These are phyloP conservation scores for Poeciliopsis prolifica DNA, from an alignment of 2,113 vertebrate species.

Conservation along the genomic window DNA sequence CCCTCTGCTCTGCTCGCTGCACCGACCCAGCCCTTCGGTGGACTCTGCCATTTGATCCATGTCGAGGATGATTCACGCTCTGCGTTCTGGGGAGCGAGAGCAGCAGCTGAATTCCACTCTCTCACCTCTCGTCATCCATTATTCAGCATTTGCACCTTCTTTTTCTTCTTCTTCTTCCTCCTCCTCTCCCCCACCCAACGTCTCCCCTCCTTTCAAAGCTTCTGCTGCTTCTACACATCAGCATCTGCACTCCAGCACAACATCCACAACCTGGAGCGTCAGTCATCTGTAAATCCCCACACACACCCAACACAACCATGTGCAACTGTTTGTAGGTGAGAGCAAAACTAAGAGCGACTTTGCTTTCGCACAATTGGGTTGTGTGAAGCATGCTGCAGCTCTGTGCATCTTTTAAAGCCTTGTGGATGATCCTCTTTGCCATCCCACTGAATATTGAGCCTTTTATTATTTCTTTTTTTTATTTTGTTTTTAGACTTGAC, in stretches of 20 bases:
- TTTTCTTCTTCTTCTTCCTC: slow-evolving; percentile 17
- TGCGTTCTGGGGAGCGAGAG: slow-evolving; percentile 58
- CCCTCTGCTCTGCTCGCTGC: slow-evolving; percentile 35
- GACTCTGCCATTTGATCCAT: slow-evolving; percentile 71
- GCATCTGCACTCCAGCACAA: slow-evolving; percentile 35
- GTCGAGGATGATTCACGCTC: slow-evolving; percentile 73
- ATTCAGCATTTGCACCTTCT: slow-evolving; percentile 62
- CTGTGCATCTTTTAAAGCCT: slow-evolving; percentile 42
- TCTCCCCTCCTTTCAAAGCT: slow-evolving; percentile 31
- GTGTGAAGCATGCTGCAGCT: slow-evolving; percentile 23
- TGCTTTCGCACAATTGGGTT: slow-evolving; percentile 18
- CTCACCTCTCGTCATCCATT: slow-evolving; percentile 65
- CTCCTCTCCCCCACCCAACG: background rate
- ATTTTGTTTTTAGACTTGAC: background rate
- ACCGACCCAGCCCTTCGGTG: slow-evolving; percentile 56
- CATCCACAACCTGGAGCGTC: slow-evolving; percentile 50
- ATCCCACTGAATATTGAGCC: slow-evolving; percentile 13
- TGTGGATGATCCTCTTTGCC: slow-evolving; percentile 25
- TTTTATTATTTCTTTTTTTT: slow-evolving; percentile 16
- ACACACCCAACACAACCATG: slow-evolving; percentile 1
- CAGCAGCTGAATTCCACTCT: slow-evolving; percentile 57
- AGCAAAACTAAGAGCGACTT: slow-evolving; percentile 32
- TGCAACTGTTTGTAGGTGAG: slow-evolving; percentile 43
- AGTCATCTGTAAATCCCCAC: slow-evolving; percentile 32
- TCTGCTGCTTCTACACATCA: slow-evolving; percentile 30